phyloP scores from a whole-genome alignment of 2,888 invertebrate species.

The Caenorhabditis wallacei region DNA sequence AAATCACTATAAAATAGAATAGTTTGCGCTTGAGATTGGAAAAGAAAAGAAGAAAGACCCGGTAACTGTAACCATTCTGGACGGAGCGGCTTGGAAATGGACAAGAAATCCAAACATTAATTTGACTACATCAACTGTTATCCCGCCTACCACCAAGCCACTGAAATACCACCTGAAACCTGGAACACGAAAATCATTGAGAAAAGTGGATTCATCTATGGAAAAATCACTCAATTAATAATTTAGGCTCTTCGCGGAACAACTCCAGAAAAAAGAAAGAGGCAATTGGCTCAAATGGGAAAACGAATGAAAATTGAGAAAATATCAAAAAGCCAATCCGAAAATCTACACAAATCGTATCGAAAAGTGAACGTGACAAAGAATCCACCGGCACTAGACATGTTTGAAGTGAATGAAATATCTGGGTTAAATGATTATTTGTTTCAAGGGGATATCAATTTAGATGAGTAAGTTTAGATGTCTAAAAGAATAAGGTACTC shows the following conservation, averaged over 20 bases:
- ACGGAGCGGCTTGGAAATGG: conserved; percentile 16
- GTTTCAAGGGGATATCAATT: conserved; percentile 64
- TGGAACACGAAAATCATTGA: conserved; percentile 30
- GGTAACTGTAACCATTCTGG: conserved; percentile 5
- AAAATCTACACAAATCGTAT: conserved; percentile 55
- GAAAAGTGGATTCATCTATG: no score
- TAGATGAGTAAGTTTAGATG: conserved; percentile 52
- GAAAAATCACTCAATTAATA: no score
- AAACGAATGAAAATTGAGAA: conserved; percentile 46
- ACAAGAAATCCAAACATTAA: conserved; percentile 17
- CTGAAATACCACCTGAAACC: conserved; percentile 20
- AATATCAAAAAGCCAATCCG: conserved; percentile 29
- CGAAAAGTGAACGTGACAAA: conserved; percentile 42
- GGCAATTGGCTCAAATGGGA: conserved; percentile 45
- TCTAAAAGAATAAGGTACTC: no score
- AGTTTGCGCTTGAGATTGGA: conserved; percentile 5
- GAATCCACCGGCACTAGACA: conserved; percentile 51
- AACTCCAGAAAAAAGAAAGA: conserved; percentile 50
- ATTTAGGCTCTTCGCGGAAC: conserved; percentile 43
- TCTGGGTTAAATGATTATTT: conserved; percentile 61
- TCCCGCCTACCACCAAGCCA: background rate
- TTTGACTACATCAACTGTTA: background rate
- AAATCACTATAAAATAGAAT: background rate
- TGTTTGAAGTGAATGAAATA: conserved; percentile 58
- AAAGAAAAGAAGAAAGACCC: background rate